Base-by-base conservation (phyloP, 1,140 invertebrate species). In the Cherax quadricarinatus region DNA sequence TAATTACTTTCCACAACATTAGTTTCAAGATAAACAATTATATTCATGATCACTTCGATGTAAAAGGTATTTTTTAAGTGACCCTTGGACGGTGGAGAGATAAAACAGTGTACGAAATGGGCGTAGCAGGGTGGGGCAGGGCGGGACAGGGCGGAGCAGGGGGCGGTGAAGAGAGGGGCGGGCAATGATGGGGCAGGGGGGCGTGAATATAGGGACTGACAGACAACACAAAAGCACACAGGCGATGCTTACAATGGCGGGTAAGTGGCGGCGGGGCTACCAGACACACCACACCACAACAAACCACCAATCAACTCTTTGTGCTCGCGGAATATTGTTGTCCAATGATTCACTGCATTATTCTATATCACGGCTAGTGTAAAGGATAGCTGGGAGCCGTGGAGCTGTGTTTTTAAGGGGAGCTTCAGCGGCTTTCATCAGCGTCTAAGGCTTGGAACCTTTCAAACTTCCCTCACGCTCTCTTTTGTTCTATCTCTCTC, bases 221-320 rank as follows among this genome's bases (percentile, higher is more conserved):
- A 75, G n/a, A 75, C 6, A 12, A 75, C 24, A 75, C 21, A 24
- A 75, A 75, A 75, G 70, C 70, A 41, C n/a, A 12, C 14, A 12
- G n/a, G 24, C n/a, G 70, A 75, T 24, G 70, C 18, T 30, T 4
- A 75, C 70, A 75, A 75, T 75, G 70, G 70, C 24, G 70, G 70
- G n/a, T 30, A 75, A 75, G 70, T 75, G 70, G n/a, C n/a, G 6
- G 70, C 70, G 70, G n/a, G 70, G n/a, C 10, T 2, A 21, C 12
- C 21, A 16, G 12, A n/a, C 62, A 21, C 70, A 30, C 6, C 70
- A 24, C 70, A 75, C 70, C n/a, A 75, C 70, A 75, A 75, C 70
- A 75, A 75, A 75, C 70, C 70, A 75, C 70, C 70, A 75, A 75
- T 75, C 70, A 75, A 24, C 0, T 75, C 70, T 24, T 75, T 75